Evolutionary conservation across 2,888 invertebrate genomes (phyloP), one percentile per base, ranked within the genome.

Genomic region (Lepidochrysops patricia): DNA sequence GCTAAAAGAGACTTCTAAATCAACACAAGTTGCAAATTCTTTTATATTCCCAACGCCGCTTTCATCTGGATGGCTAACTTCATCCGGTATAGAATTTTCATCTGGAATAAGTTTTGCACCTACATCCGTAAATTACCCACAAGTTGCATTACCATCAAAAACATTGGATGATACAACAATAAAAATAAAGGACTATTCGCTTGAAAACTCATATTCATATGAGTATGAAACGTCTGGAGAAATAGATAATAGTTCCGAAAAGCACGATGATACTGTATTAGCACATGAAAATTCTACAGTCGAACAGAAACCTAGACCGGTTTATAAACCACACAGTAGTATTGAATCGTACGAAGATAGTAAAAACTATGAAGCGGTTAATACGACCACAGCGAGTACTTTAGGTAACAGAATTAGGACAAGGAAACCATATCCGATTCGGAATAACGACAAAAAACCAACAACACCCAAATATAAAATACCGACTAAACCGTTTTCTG

Each of bases 1-100:
- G 34, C 63, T 61, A 7, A 32, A 37, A n/a, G 35, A 59, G 37
- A 27, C 12, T 37, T 35, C 52, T 4, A 35, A 37, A 9, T 49
- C 63, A 13, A 58, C 67, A 58, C 54, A 54, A 12, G 32, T 29
- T 9, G 72, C 83, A 25, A 79, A 35, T 52, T 52, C 78, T 60
- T 67, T 89, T 54, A 76, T 89, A 37, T 89, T 89, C 76, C 88
- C 89, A 27, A 83, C 86, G 12, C 77, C 83, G 1, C 74, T 79
- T 29, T 88, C 88, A 37, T 82, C 89, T 32, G 83, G 87, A 48
- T 89, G 89, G 89, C 64, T 87, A 37, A 89, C 88, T 5, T 88
- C 89, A 60, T 82, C 87, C 26, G 80, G 80, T 25, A 68, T 86
- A 58, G 88, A 82, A 52, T 88, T 87, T 64, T 80, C 87, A 32